phyloP scores from a whole-genome alignment of 2,888 invertebrate genomes.

The Melanargia galathea region DNA sequence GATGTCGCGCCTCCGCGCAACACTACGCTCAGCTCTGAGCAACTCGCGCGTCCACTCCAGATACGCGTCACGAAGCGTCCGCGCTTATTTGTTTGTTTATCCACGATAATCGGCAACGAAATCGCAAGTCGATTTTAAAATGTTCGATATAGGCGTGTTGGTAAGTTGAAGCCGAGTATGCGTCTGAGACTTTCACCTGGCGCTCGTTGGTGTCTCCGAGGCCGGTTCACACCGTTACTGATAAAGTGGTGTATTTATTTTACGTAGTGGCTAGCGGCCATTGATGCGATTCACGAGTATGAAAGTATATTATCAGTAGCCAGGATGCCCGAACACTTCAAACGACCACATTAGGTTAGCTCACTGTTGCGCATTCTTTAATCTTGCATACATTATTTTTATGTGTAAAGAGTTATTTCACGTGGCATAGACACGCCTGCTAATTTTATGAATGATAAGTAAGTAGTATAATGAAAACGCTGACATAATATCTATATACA shows the following conservation, averaged over 20 bases:
- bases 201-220: constrained; percentile 62
- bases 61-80: constrained; percentile 56
- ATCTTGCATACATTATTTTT: neutral
- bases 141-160: constrained; percentile 57
- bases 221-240: constrained; percentile 75
- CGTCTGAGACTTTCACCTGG: constrained; percentile 79
- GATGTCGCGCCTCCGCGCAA: constrained; percentile 56
- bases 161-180: constrained; percentile 61
- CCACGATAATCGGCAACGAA: constrained; percentile 54
- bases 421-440: neutral
- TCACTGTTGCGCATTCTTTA: neutral
- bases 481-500: too few relatives aligned
- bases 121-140: constrained; percentile 50
- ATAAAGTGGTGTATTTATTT: constrained; percentile 67
- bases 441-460: constrained; percentile 9
- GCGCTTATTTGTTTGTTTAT: constrained; percentile 72
- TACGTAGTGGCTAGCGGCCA: constrained; percentile 52
- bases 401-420: neutral
- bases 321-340: constrained; percentile 16
- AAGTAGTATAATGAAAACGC: too few relatives aligned
- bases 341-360: constrained; percentile 21
- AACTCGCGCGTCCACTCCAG: constrained; percentile 52
- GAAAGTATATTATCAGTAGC: constrained; percentile 18
- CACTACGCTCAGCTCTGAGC: constrained; percentile 64
- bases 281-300: constrained; percentile 21